Evolutionary conservation across 2,888 invertebrate genomes (phyloP), one percentile per base, ranked within the genome.

Genomic region (Cosmopolites sordidus): DNA sequence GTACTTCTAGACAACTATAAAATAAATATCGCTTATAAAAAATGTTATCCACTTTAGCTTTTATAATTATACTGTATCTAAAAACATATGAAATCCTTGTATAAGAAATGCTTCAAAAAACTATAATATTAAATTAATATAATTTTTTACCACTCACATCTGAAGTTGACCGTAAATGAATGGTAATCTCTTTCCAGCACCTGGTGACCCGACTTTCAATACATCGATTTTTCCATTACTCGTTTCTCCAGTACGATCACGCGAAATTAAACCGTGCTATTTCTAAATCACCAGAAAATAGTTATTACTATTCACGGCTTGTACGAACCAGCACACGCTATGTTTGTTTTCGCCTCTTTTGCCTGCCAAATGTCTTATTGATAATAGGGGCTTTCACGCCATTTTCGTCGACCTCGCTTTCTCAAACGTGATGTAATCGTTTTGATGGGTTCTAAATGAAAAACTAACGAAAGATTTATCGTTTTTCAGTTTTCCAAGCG

Each of bases 241-340:
- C 27, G 43, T 38, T 55, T 45, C 16, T 27, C 33, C 30, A 43
- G 39, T 37, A 37, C 6, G 51, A 51, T 50, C 54, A 55, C 54
- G 54, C 54, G 47, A 55, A 55, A 55, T 55, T 54, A 50, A 46
- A 54, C 29, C 50, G 44, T 44, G 46, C 54, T 50, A 54, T 54
- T 50, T 54, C 49, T 45, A 50, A 54, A 54, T 54, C 50, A 42
- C 50, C 39, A 40, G 43, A 50, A 44, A 50, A 45, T 48, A 46
- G 50, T 54, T 54, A 54, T 54, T 54, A 53, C 48, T 43, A 50
- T 54, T 50, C 49, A 45, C 42, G 50, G 42, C 45, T 49, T 54
- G 54, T 50, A 54, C 54, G 43, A 47, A 17, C 50, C 37, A 42
- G 54, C 46, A 54, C 54, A 54, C 53, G 53, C 43, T 48, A 43